These are phyloP conservation scores for Chlorodrepanis virens DNA, from an alignment of 2,113 vertebrate genomes.

Conservation along the genomic window DNA sequence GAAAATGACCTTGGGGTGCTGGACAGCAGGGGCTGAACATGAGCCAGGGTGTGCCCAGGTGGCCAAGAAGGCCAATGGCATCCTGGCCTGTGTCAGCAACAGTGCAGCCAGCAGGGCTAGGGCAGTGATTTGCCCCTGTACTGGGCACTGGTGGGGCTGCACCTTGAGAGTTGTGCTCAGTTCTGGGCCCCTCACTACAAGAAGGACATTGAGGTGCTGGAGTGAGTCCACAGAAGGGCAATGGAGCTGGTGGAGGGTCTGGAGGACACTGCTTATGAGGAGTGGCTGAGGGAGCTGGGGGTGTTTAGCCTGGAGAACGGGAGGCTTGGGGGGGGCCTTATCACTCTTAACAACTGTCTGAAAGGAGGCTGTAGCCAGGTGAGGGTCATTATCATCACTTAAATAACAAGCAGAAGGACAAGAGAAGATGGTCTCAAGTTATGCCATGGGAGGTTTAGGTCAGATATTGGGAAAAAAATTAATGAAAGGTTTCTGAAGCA, in stretches of 20 bases:
- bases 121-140: accelerated
- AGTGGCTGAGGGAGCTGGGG: background rate
- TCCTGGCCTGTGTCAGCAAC: background rate
- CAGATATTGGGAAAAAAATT: background rate
- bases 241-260: background rate
- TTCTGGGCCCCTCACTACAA: background rate
- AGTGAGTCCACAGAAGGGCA: accelerated
- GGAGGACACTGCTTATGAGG: background rate
- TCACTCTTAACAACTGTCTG: background rate
- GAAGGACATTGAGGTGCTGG: background rate
- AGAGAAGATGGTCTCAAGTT: background rate
- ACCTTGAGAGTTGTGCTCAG: accelerated
- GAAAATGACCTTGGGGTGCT: background rate
- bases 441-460: background rate
- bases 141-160: background rate
- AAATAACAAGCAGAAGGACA: background rate
- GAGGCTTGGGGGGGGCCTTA: background rate
- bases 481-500: background rate
- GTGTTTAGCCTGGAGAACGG: background rate
- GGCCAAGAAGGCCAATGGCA: background rate
- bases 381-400: background rate
- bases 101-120: background rate
- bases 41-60: background rate
- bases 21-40: background rate
- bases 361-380: background rate